Conservation (phyloP, 2,888 invertebrate species). For the Seladonia tumulorum region DNA sequence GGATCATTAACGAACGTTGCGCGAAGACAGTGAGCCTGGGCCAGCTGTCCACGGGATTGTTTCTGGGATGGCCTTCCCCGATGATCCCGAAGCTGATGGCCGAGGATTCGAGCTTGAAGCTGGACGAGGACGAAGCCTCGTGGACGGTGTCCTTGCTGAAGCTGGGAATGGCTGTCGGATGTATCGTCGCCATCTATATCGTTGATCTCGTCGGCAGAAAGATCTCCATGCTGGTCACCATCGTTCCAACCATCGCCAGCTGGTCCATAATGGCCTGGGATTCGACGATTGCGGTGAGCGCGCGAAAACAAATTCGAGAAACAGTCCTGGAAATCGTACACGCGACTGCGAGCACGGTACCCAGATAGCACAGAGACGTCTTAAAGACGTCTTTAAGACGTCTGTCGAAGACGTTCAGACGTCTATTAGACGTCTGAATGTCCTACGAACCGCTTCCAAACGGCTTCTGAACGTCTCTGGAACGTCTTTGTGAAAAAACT, state of each 20-base stretch:
- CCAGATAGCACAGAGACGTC: too few relatives aligned
- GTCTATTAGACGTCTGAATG: too few relatives aligned
- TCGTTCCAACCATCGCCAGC: not conserved
- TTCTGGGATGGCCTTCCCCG: constrained; percentile 23
- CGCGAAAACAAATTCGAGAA: not conserved
- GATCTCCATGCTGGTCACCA: constrained; percentile 5
- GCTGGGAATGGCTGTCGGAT: constrained; percentile 34
- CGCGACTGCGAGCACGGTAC: too few relatives aligned
- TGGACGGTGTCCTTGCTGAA: constrained; percentile 24
- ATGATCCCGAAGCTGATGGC: constrained; percentile 11
- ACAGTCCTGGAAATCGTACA: not conserved
- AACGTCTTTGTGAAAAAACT: too few relatives aligned
- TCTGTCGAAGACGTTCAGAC: too few relatives aligned
- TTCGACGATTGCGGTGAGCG: not conserved
- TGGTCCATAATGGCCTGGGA: not conserved
- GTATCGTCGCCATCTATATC: not conserved
- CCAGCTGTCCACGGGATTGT: constrained; percentile 11
- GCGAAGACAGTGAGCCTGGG: constrained; percentile 17
- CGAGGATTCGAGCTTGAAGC: not conserved
- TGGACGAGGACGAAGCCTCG: not conserved
- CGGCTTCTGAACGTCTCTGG: too few relatives aligned
- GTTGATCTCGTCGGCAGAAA: constrained; percentile 37
- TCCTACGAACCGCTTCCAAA: too few relatives aligned
- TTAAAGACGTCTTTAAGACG: too few relatives aligned
- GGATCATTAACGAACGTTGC: not conserved